phyloP scores from a whole-genome alignment of 2,888 invertebrate species.

The Perizoma flavofasciatum region DNA sequence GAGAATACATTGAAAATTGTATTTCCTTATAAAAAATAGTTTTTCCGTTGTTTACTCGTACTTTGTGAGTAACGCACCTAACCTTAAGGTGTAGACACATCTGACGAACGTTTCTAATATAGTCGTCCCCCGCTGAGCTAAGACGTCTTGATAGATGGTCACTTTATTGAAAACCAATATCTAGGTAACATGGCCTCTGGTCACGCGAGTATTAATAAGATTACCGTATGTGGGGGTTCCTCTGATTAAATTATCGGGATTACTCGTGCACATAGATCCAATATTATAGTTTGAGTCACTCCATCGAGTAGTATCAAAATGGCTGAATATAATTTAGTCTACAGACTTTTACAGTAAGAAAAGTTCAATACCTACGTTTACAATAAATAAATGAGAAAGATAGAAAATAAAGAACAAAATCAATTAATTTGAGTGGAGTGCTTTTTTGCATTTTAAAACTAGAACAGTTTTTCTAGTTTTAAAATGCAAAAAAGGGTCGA shows the following conservation, averaged over 20 bases:
- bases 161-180: conserved; percentile 80
- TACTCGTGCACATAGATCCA: not conserved
- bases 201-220: conserved; percentile 68
- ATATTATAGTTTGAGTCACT: not conserved
- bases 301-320: not conserved
- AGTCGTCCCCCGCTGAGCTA: conserved; percentile 74
- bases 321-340: not conserved
- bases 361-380: too few relatives aligned
- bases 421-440: too few relatives aligned
- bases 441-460: too few relatives aligned
- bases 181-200: conserved; percentile 62
- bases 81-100: conserved; percentile 35
- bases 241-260: conserved; percentile 52
- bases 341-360: too few relatives aligned
- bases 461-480: too few relatives aligned
- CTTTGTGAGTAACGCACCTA: not conserved
- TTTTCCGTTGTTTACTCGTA: not conserved
- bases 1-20: too few relatives aligned
- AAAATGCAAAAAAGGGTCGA: too few relatives aligned
- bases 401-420: too few relatives aligned
- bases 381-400: too few relatives aligned
- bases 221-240: conserved; percentile 51
- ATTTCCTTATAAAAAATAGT: not conserved
- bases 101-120: conserved; percentile 81
- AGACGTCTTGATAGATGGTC: conserved; percentile 79